A percentile compares a stretch with the other conserved stretches of the same genome.
These are phyloP conservation scores for Bicyclus anynana DNA, from an alignment of 1,140 invertebrate genomes.

Conservation along the genomic window DNA sequence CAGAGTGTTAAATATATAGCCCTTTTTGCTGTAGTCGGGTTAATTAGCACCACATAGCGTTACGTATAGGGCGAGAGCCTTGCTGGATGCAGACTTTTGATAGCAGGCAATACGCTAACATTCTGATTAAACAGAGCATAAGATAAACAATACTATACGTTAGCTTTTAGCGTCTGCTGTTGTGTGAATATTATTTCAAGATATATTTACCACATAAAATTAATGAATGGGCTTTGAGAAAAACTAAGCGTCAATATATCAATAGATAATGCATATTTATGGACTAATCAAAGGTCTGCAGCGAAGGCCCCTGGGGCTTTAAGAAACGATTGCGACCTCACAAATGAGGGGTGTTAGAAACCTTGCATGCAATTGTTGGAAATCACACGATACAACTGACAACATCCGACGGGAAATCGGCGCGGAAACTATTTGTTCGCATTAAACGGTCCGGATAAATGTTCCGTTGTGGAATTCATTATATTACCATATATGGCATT, in stretches of 20 bases:
- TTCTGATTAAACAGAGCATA: too few species aligned
- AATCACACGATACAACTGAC: constrained; percentile 19
- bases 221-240: too few species aligned
- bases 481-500: not conserved
- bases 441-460: not conserved
- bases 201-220: too few species aligned
- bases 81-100: too few species aligned
- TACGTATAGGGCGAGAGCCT: not conserved
- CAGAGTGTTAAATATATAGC: not conserved
- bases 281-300: not conserved
- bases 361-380: constrained; percentile 7
- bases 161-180: too few species aligned
- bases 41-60: constrained; percentile 2
- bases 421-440: not conserved
- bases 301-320: not conserved
- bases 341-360: constrained; percentile 50
- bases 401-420: not conserved
- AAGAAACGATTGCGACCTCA: not conserved
- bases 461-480: not conserved
- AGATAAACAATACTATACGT: too few species aligned
- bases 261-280: not conserved
- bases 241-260: too few species aligned
- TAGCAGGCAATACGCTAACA: too few species aligned
- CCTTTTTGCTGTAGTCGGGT: too few species aligned
- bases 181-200: too few species aligned